phyloP scores from a whole-genome alignment of 1,140 invertebrate genomes.

The Cotesia vestalis region DNA sequence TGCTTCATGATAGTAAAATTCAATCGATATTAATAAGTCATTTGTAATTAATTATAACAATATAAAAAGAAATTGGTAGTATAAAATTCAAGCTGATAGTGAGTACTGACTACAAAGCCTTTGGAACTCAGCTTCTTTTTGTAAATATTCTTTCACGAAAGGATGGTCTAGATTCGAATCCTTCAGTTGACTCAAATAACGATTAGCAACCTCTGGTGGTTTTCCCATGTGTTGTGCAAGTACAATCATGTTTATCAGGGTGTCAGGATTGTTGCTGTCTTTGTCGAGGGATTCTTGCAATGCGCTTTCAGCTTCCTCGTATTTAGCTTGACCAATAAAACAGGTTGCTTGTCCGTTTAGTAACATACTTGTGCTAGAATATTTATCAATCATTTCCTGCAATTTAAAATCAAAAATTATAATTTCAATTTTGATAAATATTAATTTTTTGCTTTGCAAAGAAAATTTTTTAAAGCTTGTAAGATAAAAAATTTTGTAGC shows the following conservation, averaged over 20 bases:
- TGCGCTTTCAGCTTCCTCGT: conserved; percentile 91
- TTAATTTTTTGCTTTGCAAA: no score
- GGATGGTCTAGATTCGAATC: conserved; percentile 85
- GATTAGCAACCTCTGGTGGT: conserved; percentile 79
- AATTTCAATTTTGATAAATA: background rate
- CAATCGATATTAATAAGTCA: background rate
- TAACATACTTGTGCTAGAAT: conserved; percentile 85
- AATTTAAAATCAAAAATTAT: conserved; percentile 21
- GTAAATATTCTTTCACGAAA: conserved; percentile 77
- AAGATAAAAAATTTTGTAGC: no score
- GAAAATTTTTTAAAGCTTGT: no score
- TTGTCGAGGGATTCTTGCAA: conserved; percentile 92
- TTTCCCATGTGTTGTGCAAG: conserved; percentile 88
- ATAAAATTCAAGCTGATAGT: conserved; percentile 51
- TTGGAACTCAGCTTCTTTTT: conserved; percentile 85
- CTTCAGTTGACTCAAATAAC: conserved; percentile 87
- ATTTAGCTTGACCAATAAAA: conserved; percentile 90
- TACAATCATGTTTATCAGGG: conserved; percentile 92
- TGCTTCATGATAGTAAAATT: background rate
- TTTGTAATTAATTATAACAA: background rate
- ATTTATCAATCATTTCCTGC: conserved; percentile 96
- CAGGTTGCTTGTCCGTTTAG: conserved; percentile 93
- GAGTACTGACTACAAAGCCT: conserved; percentile 75
- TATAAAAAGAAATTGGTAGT: conserved; percentile 3
- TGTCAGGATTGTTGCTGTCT: conserved; percentile 93